Evolutionary conservation across 2,888 invertebrate species (phyloP), one percentile per base, ranked within the genome.

Genomic region (Scaptomyza polygonia): DNA sequence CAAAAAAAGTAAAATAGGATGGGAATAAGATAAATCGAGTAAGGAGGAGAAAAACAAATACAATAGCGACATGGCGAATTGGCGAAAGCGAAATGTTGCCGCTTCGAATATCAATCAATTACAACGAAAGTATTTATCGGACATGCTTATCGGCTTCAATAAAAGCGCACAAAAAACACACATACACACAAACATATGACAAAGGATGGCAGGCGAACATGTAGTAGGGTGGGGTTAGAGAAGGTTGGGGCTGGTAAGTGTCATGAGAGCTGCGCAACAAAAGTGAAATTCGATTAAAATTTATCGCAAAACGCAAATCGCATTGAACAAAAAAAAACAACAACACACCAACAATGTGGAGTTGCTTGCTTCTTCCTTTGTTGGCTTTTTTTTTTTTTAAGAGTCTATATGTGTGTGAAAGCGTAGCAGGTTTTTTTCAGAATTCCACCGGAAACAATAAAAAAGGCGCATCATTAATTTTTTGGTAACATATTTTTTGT

Each of bases 271-370:
- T 56, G 57, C 54, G 54, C 62, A 70, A 49, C 65, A 76, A 70
- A 64, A 62, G 63, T 57, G 66, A 87, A 87, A 85, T 85, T 84
- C 79, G 83, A 85, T 84, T 82, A 85, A 86, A 87, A 70, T 85
- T 72, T 74, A 82, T 72, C 77, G 68, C 65, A 67, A 67, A 71
- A 74, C 61, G 65, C 71, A 78, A 77, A 78, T 77, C 70, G 73
- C 77, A 77, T 77, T 68, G 67, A 72, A 77, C 54, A 59, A 32
- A 32, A 32, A 0, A 32, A 4, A 36, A n/a, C 5, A 5, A 47
- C 21, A 21, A 25, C 64, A 51, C 58, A 59, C 57, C 48, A 63
- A 58, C 34, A 49, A 48, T 11, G 52, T 52, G 21, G 52, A 52
- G 34, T 67, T 57, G 36, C 14, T 36, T 34, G 11, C 30, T 67